Evolutionary conservation across 2,797 vertebrate genomes (phyloP).

Genomic region (Cheirogaleus major): DNA sequence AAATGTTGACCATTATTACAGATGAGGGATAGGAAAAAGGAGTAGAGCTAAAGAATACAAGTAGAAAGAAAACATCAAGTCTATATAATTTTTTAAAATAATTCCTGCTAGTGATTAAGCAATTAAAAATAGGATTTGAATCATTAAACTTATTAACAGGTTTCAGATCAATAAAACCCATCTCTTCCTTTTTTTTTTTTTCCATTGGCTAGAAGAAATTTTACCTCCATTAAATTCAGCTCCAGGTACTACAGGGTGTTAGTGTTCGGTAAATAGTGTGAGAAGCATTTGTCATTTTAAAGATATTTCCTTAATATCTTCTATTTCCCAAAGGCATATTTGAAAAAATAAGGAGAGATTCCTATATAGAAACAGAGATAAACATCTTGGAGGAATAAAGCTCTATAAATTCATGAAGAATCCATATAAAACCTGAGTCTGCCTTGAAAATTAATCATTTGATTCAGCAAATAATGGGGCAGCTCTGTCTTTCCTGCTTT

Average conservation of each 20-base stretch:
- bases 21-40: neutral
- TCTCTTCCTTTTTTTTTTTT: neutral
- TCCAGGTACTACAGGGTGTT: neutral
- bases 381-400: conserved; percentile 38
- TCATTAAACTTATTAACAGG: neutral
- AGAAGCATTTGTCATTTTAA: neutral
- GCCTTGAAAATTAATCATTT: conserved; percentile 80
- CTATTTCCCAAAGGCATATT: neutral
- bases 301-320: neutral
- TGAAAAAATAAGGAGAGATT: neutral
- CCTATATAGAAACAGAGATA: conserved; percentile 37
- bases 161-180: conserved; percentile 18
- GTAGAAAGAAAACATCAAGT: conserved; percentile 23
- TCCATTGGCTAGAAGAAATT: neutral
- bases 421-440: conserved; percentile 68
- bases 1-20: neutral
- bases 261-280: neutral
- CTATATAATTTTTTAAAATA: neutral
- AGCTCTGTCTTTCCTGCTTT: conserved; percentile 71
- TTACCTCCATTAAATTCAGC: conserved; percentile 3
- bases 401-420: conserved; percentile 63
- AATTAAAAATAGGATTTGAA: conserved; percentile 36
- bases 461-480: conserved; percentile 76
- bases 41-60: neutral
- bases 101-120: neutral